These are phyloP conservation scores for Forbesichthys papilliferus DNA, from an alignment of 2,113 vertebrate genomes.

Conservation along the genomic window DNA sequence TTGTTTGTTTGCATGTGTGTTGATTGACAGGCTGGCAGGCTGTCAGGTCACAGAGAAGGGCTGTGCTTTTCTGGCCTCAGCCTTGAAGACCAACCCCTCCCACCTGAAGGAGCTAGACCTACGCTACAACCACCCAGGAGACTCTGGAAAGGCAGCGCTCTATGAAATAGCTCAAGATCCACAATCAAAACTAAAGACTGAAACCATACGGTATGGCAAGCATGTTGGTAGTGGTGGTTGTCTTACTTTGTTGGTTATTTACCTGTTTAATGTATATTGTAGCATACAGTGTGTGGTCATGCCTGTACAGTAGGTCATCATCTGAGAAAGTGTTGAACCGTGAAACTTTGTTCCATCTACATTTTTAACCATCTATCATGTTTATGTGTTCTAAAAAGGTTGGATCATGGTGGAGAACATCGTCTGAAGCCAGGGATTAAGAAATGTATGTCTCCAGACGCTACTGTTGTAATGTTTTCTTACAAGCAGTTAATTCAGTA, in stretches of 20 bases:
- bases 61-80: conserved; percentile 24
- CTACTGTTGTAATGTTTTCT: not conserved
- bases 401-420: conserved; percentile 29
- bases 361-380: too few relatives aligned
- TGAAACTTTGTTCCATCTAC: too few relatives aligned
- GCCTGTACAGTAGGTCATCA: too few relatives aligned
- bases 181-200: conserved; percentile 1
- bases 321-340: too few relatives aligned
- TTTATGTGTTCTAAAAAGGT: conserved; percentile 17
- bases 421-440: conserved; percentile 14
- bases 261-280: not conserved
- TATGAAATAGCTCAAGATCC: not conserved
- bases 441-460: conserved; percentile 26
- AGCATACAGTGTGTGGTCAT: too few relatives aligned
- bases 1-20: not conserved
- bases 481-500: too few relatives aligned
- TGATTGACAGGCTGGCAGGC: conserved; percentile 31
- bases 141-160: accelerated
- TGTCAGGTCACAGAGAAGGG: conserved; percentile 48
- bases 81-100: accelerated
- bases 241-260: not conserved
- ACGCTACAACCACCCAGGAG: conserved; percentile 50
- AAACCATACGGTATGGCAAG: conserved; percentile 29
- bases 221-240: not conserved
- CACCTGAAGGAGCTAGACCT: conserved; percentile 42